Percentiles rank a stretch among this genome's conserved stretches.
phyloP scores from a whole-genome alignment of 2,113 vertebrate species.

The Myotis brandtii region DNA sequence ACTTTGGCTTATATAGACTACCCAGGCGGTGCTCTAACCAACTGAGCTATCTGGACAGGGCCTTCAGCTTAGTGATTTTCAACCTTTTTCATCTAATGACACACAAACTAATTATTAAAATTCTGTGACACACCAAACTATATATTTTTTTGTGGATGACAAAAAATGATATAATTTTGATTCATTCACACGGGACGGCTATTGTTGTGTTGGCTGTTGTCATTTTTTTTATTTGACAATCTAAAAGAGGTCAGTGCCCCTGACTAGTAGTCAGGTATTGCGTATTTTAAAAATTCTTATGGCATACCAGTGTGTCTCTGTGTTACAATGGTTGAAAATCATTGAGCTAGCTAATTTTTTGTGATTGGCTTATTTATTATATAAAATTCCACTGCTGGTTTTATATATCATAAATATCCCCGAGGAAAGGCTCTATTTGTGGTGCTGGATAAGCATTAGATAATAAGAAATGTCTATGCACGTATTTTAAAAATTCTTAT shows the following conservation, averaged over 20 bases:
- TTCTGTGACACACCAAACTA: neutral
- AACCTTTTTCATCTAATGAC: neutral
- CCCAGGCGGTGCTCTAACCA: neutral
- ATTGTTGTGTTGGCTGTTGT: neutral
- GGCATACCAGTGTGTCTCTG: neutral
- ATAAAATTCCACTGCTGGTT: conserved; percentile 33
- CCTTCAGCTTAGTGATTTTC: neutral
- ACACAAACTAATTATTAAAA: neutral
- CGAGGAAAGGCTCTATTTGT: conserved; percentile 5
- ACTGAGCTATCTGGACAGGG: neutral
- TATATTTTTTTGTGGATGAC: neutral
- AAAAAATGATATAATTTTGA: neutral
- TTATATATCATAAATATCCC: conserved; percentile 36
- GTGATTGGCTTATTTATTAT: conserved; percentile 1
- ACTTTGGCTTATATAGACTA: neutral
- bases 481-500: neutral
- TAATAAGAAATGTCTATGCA: neutral
- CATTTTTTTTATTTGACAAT: neutral
- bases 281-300: neutral
- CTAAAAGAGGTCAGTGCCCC: neutral
- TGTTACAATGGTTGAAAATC: neutral
- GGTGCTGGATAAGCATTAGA: conserved; percentile 13
- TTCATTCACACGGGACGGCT: neutral
- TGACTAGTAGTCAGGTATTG: neutral
- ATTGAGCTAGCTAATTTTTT: neutral